phyloP scores from a whole-genome alignment of 2,113 vertebrate genomes.

The Corydoras maculifer region DNA sequence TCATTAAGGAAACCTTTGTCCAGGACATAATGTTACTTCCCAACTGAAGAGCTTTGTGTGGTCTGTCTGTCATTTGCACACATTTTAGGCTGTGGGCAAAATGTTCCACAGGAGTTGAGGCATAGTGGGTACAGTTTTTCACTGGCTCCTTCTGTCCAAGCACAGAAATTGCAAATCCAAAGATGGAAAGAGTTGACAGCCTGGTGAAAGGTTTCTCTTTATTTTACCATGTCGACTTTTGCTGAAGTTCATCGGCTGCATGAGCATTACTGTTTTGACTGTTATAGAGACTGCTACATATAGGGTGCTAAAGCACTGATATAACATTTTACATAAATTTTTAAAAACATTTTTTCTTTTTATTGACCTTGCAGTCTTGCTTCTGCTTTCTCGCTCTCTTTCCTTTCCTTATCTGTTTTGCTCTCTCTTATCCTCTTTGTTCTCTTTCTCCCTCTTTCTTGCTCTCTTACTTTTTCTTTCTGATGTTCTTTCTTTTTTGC shows the following conservation, averaged over 20 bases:
- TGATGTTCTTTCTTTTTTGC: too few relatives aligned
- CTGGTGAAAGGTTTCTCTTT: constrained; percentile 12
- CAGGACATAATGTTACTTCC: constrained; percentile 30
- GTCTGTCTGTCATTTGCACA: constrained; percentile 1
- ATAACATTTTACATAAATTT: not conserved
- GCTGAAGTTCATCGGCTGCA: too few relatives aligned
- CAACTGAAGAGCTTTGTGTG: not conserved
- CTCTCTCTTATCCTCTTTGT: too few relatives aligned
- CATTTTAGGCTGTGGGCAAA: not conserved
- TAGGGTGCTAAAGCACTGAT: too few relatives aligned
- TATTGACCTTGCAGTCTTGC: not conserved
- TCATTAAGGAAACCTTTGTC: constrained; percentile 32
- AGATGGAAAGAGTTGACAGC: constrained; percentile 18
- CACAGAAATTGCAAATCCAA: not conserved
- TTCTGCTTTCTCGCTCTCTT: too few relatives aligned
- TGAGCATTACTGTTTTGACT: too few relatives aligned
- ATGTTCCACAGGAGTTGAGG: not conserved
- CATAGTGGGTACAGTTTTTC: not conserved
- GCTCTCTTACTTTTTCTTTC: too few relatives aligned
- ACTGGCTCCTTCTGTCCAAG: not conserved
- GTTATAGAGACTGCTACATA: too few relatives aligned
- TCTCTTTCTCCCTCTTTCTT: too few relatives aligned
- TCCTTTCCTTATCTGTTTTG: too few relatives aligned
- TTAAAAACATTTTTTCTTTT: constrained; percentile 14
- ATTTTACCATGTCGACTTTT: not conserved